Evolutionary conservation across 2,888 invertebrate genomes (phyloP), one percentile per base, ranked within the genome.

Genomic region (Callosobruchus maculatus): DNA sequence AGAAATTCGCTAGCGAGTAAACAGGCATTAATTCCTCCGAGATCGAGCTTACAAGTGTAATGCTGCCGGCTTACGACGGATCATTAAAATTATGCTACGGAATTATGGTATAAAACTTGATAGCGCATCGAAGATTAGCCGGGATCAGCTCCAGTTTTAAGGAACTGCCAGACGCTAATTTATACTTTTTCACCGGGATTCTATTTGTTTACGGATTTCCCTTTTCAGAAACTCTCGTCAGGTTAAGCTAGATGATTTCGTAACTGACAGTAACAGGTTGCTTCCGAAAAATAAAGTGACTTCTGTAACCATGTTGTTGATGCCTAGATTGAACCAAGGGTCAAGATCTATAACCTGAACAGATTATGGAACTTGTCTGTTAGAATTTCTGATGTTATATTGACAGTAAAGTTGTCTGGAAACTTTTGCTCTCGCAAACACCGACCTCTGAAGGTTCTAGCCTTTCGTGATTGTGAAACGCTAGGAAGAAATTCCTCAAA

Each of bases 71-170:
- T 86, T 87, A 86, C 49, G 83, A 80, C 81, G 85, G 87, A 87
- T 87, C 87, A 87, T 87, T 87, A 87, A 87, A 87, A 87, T 87
- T 87, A 86, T 87, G 86, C 87, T 85, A 82, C 81, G 87, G 87
- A 85, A 87, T 87, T 87, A 87, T 85, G 85, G 86, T 85, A 86
- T 87, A 87, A 87, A 87, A 87, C 86, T 87, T 87, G 87, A 87
- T 87, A 87, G 87, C 86, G 84, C 86, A 86, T 86, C 86, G 86
- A 87, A 87, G 87, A 87, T 87, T 87, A 87, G 83, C 83, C 83
- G 76, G 87, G 86, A 86, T 87, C 86, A 86, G 83, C 80, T 81
- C 82, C 49, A 49, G 83, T 85, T 85, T 81, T 84, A 85, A 85
- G 84, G 83, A 84, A 85, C 82, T 79, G 83, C 82, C 82, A 49